Conservation (phyloP, 2,797 vertebrate species). For the Leptodactylus fallax region DNA sequence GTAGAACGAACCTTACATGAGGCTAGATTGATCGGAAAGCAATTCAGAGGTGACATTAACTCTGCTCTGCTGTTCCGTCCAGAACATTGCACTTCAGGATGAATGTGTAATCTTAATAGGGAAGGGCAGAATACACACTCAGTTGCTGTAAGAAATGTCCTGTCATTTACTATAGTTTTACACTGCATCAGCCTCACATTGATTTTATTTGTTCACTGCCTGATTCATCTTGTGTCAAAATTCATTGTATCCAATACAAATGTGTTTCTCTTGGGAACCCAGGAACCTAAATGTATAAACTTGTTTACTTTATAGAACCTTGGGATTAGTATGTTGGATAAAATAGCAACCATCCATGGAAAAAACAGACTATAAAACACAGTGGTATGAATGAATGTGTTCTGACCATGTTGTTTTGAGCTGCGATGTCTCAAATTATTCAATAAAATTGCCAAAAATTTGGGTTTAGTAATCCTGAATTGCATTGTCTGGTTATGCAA, state of each 20-base stretch:
- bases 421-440: no score
- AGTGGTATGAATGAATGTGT: neutral
- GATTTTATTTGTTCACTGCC: slow-evolving; percentile 41
- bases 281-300: neutral
- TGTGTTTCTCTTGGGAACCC: neutral
- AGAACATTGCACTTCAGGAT: slow-evolving; percentile 5
- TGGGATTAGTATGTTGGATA: neutral
- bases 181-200: slow-evolving; percentile 20
- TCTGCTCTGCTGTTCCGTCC: neutral
- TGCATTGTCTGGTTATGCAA: no score
- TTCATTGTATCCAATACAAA: slow-evolving; percentile 15
- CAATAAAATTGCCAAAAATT: no score
- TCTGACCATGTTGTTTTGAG: neutral
- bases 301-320: neutral
- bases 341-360: neutral
- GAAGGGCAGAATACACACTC: slow-evolving; percentile 10
- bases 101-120: slow-evolving; percentile 25
- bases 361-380: neutral
- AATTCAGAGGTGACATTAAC: neutral
- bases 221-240: slow-evolving; percentile 33
- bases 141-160: slow-evolving; percentile 47
- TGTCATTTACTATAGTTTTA: slow-evolving; percentile 45
- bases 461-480: no score
- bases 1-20: slow-evolving; percentile 4
- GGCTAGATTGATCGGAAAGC: slow-evolving; percentile 34